These are phyloP conservation scores for Centropus unirufus DNA, from an alignment of 2,113 vertebrate genomes.

Conservation along the genomic window DNA sequence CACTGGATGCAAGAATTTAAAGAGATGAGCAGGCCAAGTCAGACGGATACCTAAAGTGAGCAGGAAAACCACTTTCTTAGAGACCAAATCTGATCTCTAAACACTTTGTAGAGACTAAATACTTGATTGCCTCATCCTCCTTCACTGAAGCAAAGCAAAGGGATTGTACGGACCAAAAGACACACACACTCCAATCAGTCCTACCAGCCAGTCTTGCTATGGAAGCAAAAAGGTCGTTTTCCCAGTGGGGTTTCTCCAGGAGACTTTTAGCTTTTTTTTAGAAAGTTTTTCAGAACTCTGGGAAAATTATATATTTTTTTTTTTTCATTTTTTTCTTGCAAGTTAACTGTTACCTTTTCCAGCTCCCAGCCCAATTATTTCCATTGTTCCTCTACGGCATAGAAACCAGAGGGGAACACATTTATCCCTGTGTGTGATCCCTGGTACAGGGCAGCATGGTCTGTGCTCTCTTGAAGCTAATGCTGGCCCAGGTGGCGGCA, in stretches of 20 bases:
- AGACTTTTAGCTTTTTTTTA: not conserved
- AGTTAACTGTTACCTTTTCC: not conserved
- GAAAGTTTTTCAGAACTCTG: not conserved
- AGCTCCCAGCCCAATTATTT: not conserved
- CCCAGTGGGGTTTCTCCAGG: not conserved
- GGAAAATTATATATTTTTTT: not conserved
- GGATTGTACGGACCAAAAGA: not conserved
- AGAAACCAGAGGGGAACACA: not conserved
- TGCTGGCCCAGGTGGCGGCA: not conserved
- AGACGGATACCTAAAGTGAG: not conserved
- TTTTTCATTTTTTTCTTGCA: not conserved
- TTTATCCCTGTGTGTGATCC: not conserved
- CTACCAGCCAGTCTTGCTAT: not conserved
- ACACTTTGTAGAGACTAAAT: not conserved
- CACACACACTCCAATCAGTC: fast-evolving
- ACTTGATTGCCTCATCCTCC: not conserved
- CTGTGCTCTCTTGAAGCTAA: not conserved
- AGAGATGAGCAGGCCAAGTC: not conserved
- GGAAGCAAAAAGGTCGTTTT: not conserved
- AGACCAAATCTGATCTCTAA: not conserved
- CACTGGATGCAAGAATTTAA: not conserved
- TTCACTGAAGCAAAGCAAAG: not conserved
- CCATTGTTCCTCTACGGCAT: not conserved
- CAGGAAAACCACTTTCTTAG: not conserved
- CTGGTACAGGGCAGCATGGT: not conserved